Base-by-base conservation (phyloP, 2,113 vertebrate genomes). In the Pycnonotus jocosus region DNA sequence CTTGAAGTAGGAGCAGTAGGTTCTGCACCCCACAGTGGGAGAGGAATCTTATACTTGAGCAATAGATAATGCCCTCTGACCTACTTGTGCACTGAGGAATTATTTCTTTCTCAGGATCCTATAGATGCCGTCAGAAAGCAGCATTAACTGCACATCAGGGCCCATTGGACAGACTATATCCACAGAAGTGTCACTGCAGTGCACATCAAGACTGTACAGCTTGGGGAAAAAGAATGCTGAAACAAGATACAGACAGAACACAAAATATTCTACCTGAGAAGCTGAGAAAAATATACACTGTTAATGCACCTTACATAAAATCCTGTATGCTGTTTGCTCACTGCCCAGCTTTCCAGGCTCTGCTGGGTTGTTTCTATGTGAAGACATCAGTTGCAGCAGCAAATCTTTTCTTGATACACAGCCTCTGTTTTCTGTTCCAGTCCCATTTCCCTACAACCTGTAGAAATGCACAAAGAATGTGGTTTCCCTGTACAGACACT, bases 71-170 rank as follows among this genome's bases (percentile, higher is more conserved):
- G 22, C 33, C 65, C 28, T 62, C 83, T 92, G 38, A 88, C 35
- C 53, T 71, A 31, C 14, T 61, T 2, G 2, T 64, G 48, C 83
- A 72, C 30, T 47, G 47, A 79, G 40, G 53, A 83, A 28, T 64
- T 28, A 8, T 58, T 92, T 92, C 4, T 78, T 86, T 73, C 66
- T 85, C 23, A 28, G n/a, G 27, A 73, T 79, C 38, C 51, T 77
- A 16, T 6, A 65, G 57, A 40, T 85, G 61, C 35, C 27, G 88
- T 85, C 44, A 77, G 83, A 94, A 93, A 85, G 74, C 54, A 73
- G 44, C 68, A 74, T 87, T 79, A 79, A 20, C 27, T 83, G 45
- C 18, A 7, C 24, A 42, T 31, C 2, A 0, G 33, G 51, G n/a
- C 44, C 80, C 71, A 4, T 54, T 7, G 3, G 66, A 74, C 76